Conservation (phyloP, 2,113 vertebrate species). For the Corythornis cristatus region DNA sequence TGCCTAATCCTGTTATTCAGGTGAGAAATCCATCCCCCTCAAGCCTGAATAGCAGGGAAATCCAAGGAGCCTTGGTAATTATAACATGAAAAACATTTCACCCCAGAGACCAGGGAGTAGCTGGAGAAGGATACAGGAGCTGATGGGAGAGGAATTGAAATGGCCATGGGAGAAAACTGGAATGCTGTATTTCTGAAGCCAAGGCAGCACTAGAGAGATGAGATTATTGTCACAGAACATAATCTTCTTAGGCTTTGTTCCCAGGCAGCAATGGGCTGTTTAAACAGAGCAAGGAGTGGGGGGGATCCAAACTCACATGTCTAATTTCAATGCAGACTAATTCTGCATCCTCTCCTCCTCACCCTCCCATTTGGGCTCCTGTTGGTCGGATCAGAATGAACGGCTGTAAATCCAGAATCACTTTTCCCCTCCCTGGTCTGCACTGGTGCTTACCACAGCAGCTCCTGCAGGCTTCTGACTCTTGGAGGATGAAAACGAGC, state of each 20-base stretch:
- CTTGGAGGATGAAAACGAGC: not conserved
- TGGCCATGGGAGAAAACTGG: slow-evolving; percentile 32
- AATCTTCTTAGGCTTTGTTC: slow-evolving; percentile 69
- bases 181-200: slow-evolving; percentile 49
- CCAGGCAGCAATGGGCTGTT: slow-evolving; percentile 26
- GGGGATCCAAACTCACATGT: not conserved
- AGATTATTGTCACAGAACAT: slow-evolving; percentile 55
- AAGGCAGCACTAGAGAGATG: slow-evolving; percentile 45
- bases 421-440: not conserved
- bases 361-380: slow-evolving; percentile 18
- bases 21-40: not conserved
- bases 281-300: not conserved
- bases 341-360: slow-evolving; percentile 36
- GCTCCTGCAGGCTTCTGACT: not conserved
- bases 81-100: slow-evolving; percentile 23
- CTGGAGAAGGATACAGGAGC: not conserved
- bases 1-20: not conserved
- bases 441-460: not conserved
- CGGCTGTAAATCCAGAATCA: not conserved
- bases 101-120: not conserved
- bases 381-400: not conserved
- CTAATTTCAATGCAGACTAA: slow-evolving; percentile 49
- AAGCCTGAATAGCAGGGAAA: slow-evolving; percentile 19
- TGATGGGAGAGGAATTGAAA: slow-evolving; percentile 26
- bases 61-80: slow-evolving; percentile 20